phyloP scores from a whole-genome alignment of 2,797 vertebrate genomes.

The Sebastes elongatus region DNA sequence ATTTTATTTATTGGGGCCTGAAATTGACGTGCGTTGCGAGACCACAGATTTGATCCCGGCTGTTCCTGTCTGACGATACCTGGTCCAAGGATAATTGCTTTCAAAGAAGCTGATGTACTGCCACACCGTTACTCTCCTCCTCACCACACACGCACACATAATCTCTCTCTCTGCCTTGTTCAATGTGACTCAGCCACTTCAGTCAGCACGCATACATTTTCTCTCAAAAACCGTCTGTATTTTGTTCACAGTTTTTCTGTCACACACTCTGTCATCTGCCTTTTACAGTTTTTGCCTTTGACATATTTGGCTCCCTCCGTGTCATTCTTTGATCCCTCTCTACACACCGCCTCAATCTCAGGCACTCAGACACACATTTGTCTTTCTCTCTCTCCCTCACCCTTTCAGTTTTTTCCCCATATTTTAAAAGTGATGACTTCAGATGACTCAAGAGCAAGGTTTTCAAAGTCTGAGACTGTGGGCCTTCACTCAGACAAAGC shows the following conservation, averaged over 20 bases:
- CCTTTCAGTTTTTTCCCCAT: not conserved
- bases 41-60: constrained; percentile 36
- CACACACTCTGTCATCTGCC: not conserved
- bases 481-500: not conserved
- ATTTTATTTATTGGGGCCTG: constrained; percentile 48
- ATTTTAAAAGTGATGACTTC: constrained; percentile 7
- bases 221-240: not conserved
- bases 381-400: not conserved
- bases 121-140: not conserved
- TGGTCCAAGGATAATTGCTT: constrained; percentile 69
- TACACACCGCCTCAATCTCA: not conserved
- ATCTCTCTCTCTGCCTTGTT: not conserved
- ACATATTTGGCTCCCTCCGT: not conserved
- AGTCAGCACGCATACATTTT: not conserved
- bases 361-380: not conserved
- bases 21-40: constrained; percentile 39
- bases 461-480: not conserved
- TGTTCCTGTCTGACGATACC: constrained; percentile 44
- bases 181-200: not conserved
- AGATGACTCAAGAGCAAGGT: not conserved
- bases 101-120: constrained; percentile 25
- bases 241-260: not conserved
- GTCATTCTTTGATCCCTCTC: not conserved
- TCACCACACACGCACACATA: not conserved
- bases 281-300: not conserved